phyloP scores from a whole-genome alignment of 2,797 vertebrate genomes.

The Lophius americanus region DNA sequence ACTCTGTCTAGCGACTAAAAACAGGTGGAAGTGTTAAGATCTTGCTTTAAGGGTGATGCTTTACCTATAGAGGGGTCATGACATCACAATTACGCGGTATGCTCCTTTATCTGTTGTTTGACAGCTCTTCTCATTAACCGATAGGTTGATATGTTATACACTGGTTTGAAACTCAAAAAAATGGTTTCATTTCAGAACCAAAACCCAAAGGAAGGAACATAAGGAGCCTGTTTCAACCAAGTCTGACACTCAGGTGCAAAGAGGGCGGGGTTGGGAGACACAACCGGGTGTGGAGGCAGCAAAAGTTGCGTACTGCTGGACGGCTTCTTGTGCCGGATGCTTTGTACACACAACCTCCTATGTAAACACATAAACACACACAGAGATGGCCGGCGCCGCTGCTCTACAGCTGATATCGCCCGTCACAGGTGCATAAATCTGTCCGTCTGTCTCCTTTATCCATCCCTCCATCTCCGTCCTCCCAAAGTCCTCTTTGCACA shows the following conservation, averaged over 20 bases:
- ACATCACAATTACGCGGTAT: no score
- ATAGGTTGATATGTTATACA: no score
- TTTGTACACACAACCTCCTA: conserved; percentile 37
- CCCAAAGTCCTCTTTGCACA: conserved; percentile 64
- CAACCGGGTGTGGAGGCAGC: conserved; percentile 29
- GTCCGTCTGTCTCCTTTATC: conserved; percentile 41
- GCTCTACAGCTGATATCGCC: conserved; percentile 39
- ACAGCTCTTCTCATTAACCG: no score
- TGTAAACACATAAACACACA: conserved; percentile 39
- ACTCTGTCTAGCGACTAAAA: conserved; percentile 12
- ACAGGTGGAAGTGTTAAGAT: no score
- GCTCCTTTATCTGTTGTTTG: no score
- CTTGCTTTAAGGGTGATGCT: no score
- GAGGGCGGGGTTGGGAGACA: conserved; percentile 21
- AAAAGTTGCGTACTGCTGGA: conserved; percentile 59
- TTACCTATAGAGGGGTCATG: no score
- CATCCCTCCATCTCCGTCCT: conserved; percentile 38
- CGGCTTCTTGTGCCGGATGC: conserved; percentile 37
- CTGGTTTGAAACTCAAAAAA: no score
- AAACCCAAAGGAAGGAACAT: not conserved
- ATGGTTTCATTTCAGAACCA: not conserved
- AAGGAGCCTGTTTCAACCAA: not conserved
- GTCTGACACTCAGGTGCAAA: not conserved
- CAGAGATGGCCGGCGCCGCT: conserved; percentile 28
- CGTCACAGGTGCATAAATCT: conserved; percentile 50